Evolutionary conservation across 1,140 invertebrate genomes (phyloP), one percentile per base, ranked within the genome.

Genomic region (Drosophila equinoxialis): DNA sequence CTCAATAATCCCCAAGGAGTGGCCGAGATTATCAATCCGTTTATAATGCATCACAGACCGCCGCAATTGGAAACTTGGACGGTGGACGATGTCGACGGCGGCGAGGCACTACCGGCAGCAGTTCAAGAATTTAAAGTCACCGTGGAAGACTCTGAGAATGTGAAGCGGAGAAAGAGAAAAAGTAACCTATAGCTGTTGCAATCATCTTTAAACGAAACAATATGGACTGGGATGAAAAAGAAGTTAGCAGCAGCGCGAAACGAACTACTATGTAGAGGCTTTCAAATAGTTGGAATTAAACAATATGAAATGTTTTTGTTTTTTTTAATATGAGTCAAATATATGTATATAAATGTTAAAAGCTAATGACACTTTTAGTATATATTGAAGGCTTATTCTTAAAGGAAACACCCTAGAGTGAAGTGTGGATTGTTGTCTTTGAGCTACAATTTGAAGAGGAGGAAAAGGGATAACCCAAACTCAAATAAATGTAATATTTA

Each of bases 1-100:
- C 92, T 97, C 42, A 96, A 95, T 71, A 93, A 95, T 81, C 94
- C 96, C 1, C 90, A 94, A 69, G 81, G 86, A 54, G 91, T 96
- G 51, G 93, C 94, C 3, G 92, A 93, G 20, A 68, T 94, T 37
- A 93, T 96, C 42, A 93, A 93, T 72, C 91, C 94, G 1, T 96
- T 96, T 90, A 92, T 95, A 76, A 68, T 87, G 75, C 69, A 67
- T 4, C 90, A 91, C 11, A 42, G 90, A n/a, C 90, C 90, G 1
- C 87, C 90, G 1, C 75, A 74, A 5, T 58, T 91, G 20, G 79
- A 91, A 14, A 79, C 64, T 1, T 91, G 90, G 90, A 74, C 86
- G 0, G 57, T 91, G 62, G 80, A 77, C 26, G 68, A 41, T 17
- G 17, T 59, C 11, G 54, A 51, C 7, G 57, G 68, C 1, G 68